These are phyloP conservation scores for Diachasmimorpha longicaudata DNA, from an alignment of 1,140 invertebrate genomes.

Conservation along the genomic window DNA sequence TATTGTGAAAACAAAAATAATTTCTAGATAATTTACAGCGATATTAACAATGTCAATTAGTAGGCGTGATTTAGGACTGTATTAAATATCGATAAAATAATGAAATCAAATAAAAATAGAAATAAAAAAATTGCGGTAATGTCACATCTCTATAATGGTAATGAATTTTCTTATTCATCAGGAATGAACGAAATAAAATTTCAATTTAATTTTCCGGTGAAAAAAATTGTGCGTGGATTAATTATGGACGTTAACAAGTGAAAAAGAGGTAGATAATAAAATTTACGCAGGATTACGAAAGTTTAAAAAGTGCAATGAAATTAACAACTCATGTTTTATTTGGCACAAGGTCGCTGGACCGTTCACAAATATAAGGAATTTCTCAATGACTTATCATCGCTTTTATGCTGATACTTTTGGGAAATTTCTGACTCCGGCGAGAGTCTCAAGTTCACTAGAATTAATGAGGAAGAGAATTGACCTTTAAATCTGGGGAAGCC, in stretches of 20 bases:
- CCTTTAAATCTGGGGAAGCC: background rate
- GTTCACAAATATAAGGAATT: background rate
- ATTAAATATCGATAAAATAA: too few species aligned
- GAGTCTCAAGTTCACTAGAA: background rate
- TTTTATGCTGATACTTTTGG: background rate
- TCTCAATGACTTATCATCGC: conserved; percentile 18
- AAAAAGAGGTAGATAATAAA: background rate
- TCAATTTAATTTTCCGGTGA: background rate
- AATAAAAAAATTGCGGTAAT: too few species aligned
- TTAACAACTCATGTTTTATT: background rate
- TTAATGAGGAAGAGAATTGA: background rate
- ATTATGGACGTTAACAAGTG: background rate
- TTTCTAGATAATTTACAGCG: too few species aligned
- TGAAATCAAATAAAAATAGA: too few species aligned
- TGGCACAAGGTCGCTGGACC: conserved; percentile 25
- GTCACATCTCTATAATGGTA: too few species aligned
- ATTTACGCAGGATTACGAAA: conserved; percentile 5
- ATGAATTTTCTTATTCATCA: too few species aligned
- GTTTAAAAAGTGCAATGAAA: background rate
- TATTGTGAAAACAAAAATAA: too few species aligned
- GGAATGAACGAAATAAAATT: too few species aligned
- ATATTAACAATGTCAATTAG: too few species aligned
- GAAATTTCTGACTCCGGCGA: background rate
- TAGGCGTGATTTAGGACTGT: too few species aligned
- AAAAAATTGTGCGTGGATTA: background rate